phyloP scores from a whole-genome alignment of 2,797 vertebrate genomes.

The Helostoma temminkii region DNA sequence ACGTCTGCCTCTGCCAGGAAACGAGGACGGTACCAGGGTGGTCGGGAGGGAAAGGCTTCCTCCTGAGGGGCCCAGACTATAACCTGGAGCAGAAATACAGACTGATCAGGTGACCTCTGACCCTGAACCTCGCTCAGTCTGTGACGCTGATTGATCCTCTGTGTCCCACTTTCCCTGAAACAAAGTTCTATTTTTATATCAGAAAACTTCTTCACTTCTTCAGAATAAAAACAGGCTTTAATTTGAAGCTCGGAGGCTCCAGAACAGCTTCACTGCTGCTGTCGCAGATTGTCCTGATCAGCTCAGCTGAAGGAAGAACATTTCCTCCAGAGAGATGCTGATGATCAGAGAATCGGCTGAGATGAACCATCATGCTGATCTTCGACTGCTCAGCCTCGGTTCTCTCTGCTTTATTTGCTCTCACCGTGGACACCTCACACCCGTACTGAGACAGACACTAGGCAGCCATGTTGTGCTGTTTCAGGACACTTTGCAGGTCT shows the following conservation, averaged over 20 bases:
- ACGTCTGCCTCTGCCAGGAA: not conserved
- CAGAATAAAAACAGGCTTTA: constrained; percentile 40
- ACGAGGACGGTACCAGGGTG: not conserved
- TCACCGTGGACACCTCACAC: no score
- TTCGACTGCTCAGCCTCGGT: no score
- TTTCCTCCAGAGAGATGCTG: no score
- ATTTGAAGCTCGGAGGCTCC: not conserved
- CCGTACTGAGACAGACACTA: no score
- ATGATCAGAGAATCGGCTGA: no score
- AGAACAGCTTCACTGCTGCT: no score
- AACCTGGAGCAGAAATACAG: constrained; percentile 16
- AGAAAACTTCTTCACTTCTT: constrained; percentile 10
- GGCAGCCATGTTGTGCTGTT: no score
- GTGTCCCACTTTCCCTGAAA: not conserved
- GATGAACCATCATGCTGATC: no score
- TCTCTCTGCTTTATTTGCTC: no score
- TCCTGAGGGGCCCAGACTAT: constrained; percentile 8
- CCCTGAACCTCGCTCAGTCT: not conserved
- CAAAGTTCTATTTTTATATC: constrained; percentile 66
- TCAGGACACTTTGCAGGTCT: no score
- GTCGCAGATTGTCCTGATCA: no score
- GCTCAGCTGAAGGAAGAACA: no score
- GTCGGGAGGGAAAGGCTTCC: not conserved
- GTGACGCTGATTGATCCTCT: constrained; percentile 7
- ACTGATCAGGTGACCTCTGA: constrained; percentile 39